Evolutionary conservation across 2,888 invertebrate species (phyloP).

Genomic region (Iselma pallidipennis): DNA sequence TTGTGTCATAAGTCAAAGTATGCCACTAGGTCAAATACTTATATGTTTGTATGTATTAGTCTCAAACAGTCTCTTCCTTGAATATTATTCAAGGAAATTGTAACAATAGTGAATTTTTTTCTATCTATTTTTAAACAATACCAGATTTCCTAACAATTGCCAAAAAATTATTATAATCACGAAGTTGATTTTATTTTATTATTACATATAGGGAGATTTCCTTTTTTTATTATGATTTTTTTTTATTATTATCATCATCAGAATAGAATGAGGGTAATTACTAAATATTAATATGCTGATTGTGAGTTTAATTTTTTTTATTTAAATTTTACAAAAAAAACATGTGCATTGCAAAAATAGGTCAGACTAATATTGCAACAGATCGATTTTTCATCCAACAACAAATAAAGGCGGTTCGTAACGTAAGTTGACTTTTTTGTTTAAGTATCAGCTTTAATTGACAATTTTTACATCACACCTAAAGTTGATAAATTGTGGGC

Average conservation of each 20-base stretch:
- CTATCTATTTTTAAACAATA: neutral
- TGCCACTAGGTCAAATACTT: constrained; percentile 34
- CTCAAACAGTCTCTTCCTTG: constrained; percentile 14
- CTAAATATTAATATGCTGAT: neutral
- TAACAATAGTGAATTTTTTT: constrained; percentile 8
- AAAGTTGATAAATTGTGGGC: neutral
- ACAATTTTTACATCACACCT: neutral
- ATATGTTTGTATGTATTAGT: neutral
- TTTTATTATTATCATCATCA: neutral
- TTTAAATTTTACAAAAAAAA: neutral
- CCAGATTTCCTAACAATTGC: neutral
- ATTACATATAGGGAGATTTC: neutral
- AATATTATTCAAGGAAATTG: constrained; percentile 13
- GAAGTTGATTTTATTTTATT: neutral
- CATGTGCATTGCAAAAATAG: neutral
- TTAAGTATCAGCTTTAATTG: neutral
- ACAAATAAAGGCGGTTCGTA: neutral
- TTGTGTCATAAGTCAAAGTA: constrained; percentile 40
- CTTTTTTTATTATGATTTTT: neutral
- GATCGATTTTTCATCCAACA: neutral
- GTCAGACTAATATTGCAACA: neutral
- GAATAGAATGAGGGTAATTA: neutral
- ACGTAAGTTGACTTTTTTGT: neutral
- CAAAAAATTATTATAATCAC: neutral
- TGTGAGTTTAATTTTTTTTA: neutral